phyloP scores from a whole-genome alignment of 2,113 vertebrate genomes.

The pig (Sus scrofa) region T2T-Sscrofa CM000813.6:22599001-22599500 shows the following conservation, averaged over 20 bases:
- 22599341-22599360: conserved; percentile 73
- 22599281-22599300: conserved; percentile 71
- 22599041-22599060: conserved; percentile 74
- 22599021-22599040: not conserved
- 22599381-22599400: conserved; percentile 45
- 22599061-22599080: conserved; percentile 75
- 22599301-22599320: conserved; percentile 76
- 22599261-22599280: conserved; percentile 79
- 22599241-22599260: conserved; percentile 75
- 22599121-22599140: conserved; percentile 89
- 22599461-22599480: not conserved
- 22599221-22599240: conserved; percentile 71
- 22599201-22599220: conserved; percentile 87
- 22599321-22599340: conserved; percentile 70
- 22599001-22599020: conserved; percentile 37
- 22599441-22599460: not conserved
- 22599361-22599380: conserved; percentile 39
- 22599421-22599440: not conserved
- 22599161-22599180: conserved; percentile 85
- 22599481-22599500: not conserved
- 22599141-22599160: conserved; percentile 86
- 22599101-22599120: conserved; percentile 89
- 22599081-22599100: conserved; percentile 83
- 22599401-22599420: not conserved
- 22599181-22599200: conserved; percentile 85